Conservation (phyloP, 2,888 invertebrate species). For the Philonicus albiceps region DNA sequence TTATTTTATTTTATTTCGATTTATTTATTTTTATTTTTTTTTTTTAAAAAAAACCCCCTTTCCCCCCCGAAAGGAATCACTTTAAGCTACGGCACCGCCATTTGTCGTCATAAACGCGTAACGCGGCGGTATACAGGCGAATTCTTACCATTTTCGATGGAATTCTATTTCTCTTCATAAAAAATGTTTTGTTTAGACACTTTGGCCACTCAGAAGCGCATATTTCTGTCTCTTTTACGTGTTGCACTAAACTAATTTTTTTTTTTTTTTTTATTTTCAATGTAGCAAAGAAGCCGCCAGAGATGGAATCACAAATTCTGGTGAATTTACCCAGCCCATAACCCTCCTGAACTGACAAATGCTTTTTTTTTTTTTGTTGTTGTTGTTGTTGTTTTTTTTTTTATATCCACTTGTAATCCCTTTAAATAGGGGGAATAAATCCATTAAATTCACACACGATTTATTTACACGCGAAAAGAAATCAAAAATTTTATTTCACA, state of each 20-base stretch:
- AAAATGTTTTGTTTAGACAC: not conserved
- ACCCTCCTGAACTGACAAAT: not conserved
- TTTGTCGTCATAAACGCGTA: constrained; percentile 23
- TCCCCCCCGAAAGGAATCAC: not conserved
- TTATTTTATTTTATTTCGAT: not conserved
- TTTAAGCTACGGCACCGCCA: not conserved
- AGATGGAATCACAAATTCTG: not conserved
- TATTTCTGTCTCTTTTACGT: not conserved
- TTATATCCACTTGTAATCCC: no score
- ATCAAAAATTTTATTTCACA: no score
- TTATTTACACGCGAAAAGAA: not conserved
- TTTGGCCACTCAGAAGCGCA: not conserved
- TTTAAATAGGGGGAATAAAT: no score
- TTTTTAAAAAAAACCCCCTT: no score
- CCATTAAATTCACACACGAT: no score
- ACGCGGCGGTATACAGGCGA: not conserved
- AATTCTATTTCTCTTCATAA: not conserved
- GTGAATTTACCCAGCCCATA: not conserved
- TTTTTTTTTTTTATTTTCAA: not conserved
- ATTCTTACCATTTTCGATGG: not conserved
- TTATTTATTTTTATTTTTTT: not conserved
- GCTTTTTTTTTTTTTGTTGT: no score
- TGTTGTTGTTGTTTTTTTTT: no score
- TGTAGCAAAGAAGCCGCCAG: not conserved
- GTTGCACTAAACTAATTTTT: not conserved